These are phyloP conservation scores for Tipula confusa DNA, from an alignment of 2,888 invertebrate genomes.

Conservation along the genomic window DNA sequence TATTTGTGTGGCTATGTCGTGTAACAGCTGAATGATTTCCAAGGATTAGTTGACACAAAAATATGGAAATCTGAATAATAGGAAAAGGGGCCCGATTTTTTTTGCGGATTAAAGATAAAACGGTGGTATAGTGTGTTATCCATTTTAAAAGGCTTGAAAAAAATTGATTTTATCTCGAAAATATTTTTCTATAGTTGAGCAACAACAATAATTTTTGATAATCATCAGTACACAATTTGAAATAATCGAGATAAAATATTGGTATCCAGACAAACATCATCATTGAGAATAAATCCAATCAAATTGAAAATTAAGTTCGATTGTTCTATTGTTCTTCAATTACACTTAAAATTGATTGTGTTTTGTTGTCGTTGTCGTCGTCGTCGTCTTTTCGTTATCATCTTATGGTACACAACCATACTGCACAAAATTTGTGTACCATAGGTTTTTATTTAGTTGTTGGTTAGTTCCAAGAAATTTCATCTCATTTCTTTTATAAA, in stretches of 20 bases:
- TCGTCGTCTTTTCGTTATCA: not conserved
- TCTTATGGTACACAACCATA: not conserved
- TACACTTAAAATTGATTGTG: slow-evolving; percentile 25
- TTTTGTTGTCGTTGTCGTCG: not conserved
- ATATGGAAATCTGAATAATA: not conserved
- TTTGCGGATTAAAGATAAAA: not conserved
- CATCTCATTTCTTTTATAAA: not conserved
- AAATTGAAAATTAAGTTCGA: not conserved
- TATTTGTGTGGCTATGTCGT: not conserved
- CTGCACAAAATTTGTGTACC: not conserved
- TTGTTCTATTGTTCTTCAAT: slow-evolving; percentile 20
- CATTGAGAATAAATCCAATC: slow-evolving; percentile 3
- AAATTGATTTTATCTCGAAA: not conserved
- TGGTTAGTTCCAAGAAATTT: not conserved
- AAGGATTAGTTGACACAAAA: not conserved
- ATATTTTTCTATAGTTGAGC: not conserved
- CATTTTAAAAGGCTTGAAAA: not conserved
- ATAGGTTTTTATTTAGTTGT: not conserved
- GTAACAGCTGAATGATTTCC: slow-evolving; percentile 8
- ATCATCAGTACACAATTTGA: not conserved
- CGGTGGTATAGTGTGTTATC: not conserved
- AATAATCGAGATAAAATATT: not conserved
- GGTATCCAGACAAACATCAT: not conserved
- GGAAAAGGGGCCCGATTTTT: not conserved
- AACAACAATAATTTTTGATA: not conserved